A percentile compares a stretch with the other conserved stretches of the same genome.
Evolutionary conservation across 2,113 vertebrate genomes (phyloP).

Genomic region (Octodon degus): DNA sequence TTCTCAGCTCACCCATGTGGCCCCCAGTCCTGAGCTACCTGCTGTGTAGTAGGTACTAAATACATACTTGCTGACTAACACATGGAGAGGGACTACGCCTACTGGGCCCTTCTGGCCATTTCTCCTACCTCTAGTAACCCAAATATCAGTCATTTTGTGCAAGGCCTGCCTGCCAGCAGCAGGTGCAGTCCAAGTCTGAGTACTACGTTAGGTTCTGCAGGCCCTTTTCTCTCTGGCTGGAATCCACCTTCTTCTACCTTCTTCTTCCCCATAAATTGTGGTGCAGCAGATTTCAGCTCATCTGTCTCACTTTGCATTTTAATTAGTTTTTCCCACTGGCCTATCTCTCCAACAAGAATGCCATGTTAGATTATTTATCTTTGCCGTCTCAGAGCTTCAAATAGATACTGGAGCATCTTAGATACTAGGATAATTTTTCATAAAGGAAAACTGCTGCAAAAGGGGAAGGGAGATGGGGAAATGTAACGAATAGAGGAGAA

Average conservation of each 20-base stretch:
- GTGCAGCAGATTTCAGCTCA: not conserved
- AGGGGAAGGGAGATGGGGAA: not conserved
- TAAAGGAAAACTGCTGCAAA: not conserved
- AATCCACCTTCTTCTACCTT: not conserved
- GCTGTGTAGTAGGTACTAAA: not conserved
- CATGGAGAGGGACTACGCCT: not conserved
- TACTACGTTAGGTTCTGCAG: not conserved
- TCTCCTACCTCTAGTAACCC: not conserved
- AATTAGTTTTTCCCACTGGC: not conserved
- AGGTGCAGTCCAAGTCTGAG: not conserved
- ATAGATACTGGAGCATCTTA: not conserved
- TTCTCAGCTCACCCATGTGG: not conserved
- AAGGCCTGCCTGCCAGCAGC: not conserved
- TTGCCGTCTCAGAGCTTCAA: not conserved
- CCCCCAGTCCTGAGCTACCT: not conserved
- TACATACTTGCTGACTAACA: not conserved
- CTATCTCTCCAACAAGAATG: not conserved
- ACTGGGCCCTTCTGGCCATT: not conserved
- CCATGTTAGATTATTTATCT: not conserved
- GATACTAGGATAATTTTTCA: not conserved
- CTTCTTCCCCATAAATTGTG: not conserved
- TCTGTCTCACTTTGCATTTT: constrained; percentile 52
- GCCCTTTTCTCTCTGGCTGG: not conserved
- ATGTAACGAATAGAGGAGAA: not conserved
- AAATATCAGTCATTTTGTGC: not conserved